Percentiles rank a stretch among this genome's conserved stretches.
Conservation (phyloP, 1,140 invertebrate genomes). For the Adelges cooleyi region DNA sequence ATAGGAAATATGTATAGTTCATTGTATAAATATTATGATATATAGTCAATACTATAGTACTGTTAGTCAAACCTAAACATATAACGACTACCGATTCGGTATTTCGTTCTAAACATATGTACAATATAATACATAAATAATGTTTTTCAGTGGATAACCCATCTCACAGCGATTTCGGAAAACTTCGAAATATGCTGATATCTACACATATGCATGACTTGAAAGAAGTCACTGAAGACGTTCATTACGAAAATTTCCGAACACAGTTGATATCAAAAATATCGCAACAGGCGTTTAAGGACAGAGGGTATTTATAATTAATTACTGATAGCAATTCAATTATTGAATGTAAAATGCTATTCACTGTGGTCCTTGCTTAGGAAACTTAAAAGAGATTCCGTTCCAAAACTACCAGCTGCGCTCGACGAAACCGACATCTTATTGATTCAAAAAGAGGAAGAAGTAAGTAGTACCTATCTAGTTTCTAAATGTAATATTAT, state of each 20-base stretch:
- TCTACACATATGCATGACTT: slow-evolving; percentile 92
- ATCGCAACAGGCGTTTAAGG: slow-evolving; percentile 68
- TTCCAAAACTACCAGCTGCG: slow-evolving; percentile 55
- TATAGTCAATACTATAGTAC: no score
- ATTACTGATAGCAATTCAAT: neutral
- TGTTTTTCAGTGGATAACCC: slow-evolving; percentile 98
- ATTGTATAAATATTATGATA: no score
- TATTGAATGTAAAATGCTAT: neutral
- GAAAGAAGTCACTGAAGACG: slow-evolving; percentile 87
- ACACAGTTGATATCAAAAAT: slow-evolving; percentile 82
- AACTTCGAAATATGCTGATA: slow-evolving; percentile 91
- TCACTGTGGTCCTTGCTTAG: slow-evolving; percentile 40
- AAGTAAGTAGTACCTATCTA: slow-evolving; percentile 47
- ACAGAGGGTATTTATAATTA: slow-evolving; percentile 56
- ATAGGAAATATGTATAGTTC: no score
- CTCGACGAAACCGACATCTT: slow-evolving; percentile 75
- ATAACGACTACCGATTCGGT: no score
- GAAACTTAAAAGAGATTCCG: slow-evolving; percentile 77
- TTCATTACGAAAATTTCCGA: slow-evolving; percentile 93
- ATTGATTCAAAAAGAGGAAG: slow-evolving; percentile 83
- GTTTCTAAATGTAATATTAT: neutral
- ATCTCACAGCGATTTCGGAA: slow-evolving; percentile 93
- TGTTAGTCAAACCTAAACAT: no score
- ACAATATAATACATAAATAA: neutral
- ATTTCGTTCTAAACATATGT: neutral